phyloP scores from a whole-genome alignment of 1,140 invertebrate genomes.

The Eueides isabella region DNA sequence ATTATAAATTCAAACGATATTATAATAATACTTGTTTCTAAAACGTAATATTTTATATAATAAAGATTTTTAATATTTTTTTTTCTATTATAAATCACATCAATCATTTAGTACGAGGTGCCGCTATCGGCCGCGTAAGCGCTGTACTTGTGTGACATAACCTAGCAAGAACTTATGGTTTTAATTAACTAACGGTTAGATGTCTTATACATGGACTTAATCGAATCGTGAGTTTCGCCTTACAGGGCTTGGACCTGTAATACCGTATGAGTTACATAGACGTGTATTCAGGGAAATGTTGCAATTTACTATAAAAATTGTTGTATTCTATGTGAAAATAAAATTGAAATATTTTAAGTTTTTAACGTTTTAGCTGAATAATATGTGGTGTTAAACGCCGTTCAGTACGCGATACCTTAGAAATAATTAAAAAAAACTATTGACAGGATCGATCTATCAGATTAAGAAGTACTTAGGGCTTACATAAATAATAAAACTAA shows the following conservation, averaged over 20 bases:
- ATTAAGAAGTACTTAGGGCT: too few species aligned
- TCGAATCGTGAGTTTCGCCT: not conserved
- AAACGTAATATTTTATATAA: not conserved
- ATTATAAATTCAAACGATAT: not conserved
- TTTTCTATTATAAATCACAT: not conserved
- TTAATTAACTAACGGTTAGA: conserved; percentile 4
- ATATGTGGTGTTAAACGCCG: too few species aligned
- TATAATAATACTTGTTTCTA: not conserved
- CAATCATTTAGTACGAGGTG: not conserved
- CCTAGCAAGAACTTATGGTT: conserved; percentile 10
- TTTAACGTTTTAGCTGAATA: too few species aligned
- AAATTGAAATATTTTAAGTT: too few species aligned
- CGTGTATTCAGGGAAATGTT: too few species aligned
- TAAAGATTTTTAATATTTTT: not conserved
- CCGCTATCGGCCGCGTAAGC: conserved; percentile 1
- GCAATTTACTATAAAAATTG: too few species aligned
- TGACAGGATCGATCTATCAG: too few species aligned
- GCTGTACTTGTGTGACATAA: conserved; percentile 5
- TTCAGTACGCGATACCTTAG: too few species aligned
- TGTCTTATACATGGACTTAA: conserved; percentile 7
- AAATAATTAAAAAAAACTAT: too few species aligned
- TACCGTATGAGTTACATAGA: too few species aligned
- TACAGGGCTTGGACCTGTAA: not conserved
- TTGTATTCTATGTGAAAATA: too few species aligned
- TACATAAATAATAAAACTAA: not conserved